Percentiles rank a stretch among this genome's conserved stretches.
These are phyloP conservation scores for Piprites chloris DNA, from an alignment of 2,113 vertebrate genomes.

Conservation along the genomic window DNA sequence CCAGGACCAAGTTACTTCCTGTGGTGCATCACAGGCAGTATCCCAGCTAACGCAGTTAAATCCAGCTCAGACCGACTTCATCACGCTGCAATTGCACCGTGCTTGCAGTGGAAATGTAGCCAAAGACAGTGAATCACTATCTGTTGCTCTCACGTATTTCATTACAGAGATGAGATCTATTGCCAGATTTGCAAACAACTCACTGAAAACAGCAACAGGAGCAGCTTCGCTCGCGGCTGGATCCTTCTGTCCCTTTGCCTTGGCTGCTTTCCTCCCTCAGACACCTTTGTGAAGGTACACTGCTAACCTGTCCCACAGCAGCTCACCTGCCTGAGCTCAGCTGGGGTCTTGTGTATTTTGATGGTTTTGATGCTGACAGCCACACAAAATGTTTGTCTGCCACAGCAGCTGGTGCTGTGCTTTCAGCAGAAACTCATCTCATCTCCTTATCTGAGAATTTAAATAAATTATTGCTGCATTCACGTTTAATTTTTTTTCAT, in stretches of 20 bases:
- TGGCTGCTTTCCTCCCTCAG: constrained; percentile 89
- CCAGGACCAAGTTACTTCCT: not conserved
- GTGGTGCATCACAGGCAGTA: not conserved
- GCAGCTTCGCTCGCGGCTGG: constrained; percentile 89
- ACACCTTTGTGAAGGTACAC: constrained; percentile 83
- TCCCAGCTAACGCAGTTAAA: not conserved
- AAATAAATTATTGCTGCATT: not conserved
- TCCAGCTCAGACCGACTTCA: not conserved
- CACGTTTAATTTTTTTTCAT: not conserved
- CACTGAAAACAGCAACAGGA: constrained; percentile 82
- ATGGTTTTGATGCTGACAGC: not conserved
- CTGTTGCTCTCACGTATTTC: not conserved
- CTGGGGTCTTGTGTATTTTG: not conserved
- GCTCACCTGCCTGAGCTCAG: not conserved
- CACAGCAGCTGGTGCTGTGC: not conserved
- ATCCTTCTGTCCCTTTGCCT: constrained; percentile 93
- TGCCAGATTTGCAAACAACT: constrained; percentile 99
- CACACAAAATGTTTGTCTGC: not conserved
- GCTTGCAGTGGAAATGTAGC: not conserved
- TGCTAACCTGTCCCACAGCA: not conserved
- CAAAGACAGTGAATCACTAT: not conserved
- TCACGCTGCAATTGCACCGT: not conserved
- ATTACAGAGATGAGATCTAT: constrained; percentile 93
- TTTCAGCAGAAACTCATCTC: not conserved
- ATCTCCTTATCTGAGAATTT: not conserved